Base-by-base conservation (phyloP, 1,140 invertebrate genomes). In the Drosophila ananassae region DNA sequence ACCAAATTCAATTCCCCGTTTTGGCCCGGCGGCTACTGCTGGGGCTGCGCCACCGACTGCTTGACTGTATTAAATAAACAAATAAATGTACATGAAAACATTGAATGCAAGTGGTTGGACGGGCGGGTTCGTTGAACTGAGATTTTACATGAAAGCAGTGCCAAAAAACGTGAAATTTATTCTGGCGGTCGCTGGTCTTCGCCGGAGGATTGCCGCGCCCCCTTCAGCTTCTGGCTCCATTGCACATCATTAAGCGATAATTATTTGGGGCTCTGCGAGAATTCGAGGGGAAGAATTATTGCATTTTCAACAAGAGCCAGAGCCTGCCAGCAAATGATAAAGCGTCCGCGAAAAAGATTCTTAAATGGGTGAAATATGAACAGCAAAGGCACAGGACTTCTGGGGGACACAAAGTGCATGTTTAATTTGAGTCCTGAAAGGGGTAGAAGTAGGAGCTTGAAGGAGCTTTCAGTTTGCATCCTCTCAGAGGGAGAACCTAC, bases 171-270 rank as follows among this genome's bases (percentile, higher is more conserved):
- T 58, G 48, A 59, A 87, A 83, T 89, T 89, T 79, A 87, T 83
- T 53, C 52, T 46, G 37, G 72, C 51, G 60, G 61, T 53, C 54
- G 48, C 30, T 47, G 44, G 41, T 28, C 25, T 28, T 5, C 25
- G 25, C 32, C 9, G 9, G 32, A 34, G 32, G 32, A 34, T 7
- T 67, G n/a, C 34, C 22, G 17, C 28, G 21, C 50, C 3, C 34
- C 50, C 30, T 55, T 34, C 39, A 13, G 51, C 24, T 58, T 47
- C 63, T 60, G 59, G 34, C 41, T 73, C 61, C 73, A 69, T 68
- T 82, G 66, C 83, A 76, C 83, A 89, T 89, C 83, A 87, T 87
- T 89, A 87, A 82, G 78, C 82, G 83, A 87, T 87, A 87, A 85
- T 87, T 85, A 78, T 89, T 78, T 77, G 60, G 58, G 63, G 47